Evolutionary conservation across 1,140 invertebrate genomes (phyloP), one percentile per base, ranked within the genome.

Genomic region (Aethina tumida): DNA sequence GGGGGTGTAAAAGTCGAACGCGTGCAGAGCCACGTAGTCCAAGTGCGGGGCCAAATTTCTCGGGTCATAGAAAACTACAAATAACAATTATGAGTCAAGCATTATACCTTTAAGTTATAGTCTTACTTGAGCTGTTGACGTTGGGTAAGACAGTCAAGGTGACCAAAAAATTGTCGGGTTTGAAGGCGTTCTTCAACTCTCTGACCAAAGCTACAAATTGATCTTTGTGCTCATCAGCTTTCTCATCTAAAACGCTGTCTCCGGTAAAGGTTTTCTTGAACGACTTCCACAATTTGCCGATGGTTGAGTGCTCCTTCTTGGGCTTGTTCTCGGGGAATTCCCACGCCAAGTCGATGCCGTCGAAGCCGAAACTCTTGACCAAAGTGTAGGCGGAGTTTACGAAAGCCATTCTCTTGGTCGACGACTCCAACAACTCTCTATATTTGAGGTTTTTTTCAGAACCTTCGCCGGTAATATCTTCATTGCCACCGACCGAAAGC

Each of bases 321-420:
- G 81, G 73, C 55, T 81, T 84, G 26, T 73, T 74, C 36, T 73
- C 73, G n/a, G 82, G 78, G 66, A 88, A 90, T 63, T 89, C 80
- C 85, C 85, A 90, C 19, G 80, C 83, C 0, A 91, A 65, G 55
- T 90, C 86, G 2, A 90, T 62, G 15, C 86, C 86, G 56, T 90
- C 86, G 38, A 90, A 90, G 10, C 77, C 76, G 47, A 84, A 80
- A 25, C 81, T 77, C 33, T 76, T 75, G 1, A 85, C 56, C 5
- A 86, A 41, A 2, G 76, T 65, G 18, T 75, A 68, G 12, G 77
- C 78, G 2, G 83, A 84, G 49, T 80, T 79, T 20, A 87, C 75
- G 52, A 89, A 89, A 2, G 76, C 75, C 0, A 74, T 73, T 41
- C 84, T 70, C 0, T 71, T 68, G 52, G 80, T 75, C 9, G 73